phyloP scores from a whole-genome alignment of 2,113 vertebrate genomes.

The Bos taurus region DNA sequence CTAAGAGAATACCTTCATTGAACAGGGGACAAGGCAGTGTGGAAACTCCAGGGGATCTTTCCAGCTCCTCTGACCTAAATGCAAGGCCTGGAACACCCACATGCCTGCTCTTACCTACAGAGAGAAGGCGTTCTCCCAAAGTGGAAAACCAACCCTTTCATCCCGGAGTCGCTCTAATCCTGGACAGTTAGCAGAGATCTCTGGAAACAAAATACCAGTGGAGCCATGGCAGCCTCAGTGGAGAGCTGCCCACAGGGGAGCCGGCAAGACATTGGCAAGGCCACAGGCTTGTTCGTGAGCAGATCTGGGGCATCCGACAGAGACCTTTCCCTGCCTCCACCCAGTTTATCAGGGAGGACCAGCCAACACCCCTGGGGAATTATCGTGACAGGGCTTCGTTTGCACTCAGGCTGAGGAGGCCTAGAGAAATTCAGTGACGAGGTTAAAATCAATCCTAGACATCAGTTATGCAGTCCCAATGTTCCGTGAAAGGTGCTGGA shows the following conservation, averaged over 20 bases:
- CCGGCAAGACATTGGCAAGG: background rate
- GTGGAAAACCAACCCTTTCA: background rate
- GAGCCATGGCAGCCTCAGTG: accelerated
- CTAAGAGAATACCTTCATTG: background rate
- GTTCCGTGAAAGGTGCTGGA: background rate
- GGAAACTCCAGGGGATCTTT: background rate
- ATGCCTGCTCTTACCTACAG: background rate
- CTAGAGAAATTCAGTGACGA: background rate
- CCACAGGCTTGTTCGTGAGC: background rate
- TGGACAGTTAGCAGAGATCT: background rate
- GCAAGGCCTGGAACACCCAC: background rate
- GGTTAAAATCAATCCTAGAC: background rate
- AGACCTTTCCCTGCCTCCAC: background rate
- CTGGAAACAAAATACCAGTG: background rate
- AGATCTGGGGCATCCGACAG: background rate
- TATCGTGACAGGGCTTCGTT: accelerated
- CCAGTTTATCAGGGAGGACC: background rate
- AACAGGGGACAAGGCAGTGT: background rate
- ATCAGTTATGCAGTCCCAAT: background rate
- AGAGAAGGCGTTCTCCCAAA: background rate
- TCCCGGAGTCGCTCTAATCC: background rate
- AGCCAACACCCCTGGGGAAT: no score
- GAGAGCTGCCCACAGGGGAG: background rate
- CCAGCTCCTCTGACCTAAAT: background rate
- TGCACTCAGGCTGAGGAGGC: background rate